phyloP scores from a whole-genome alignment of 1,140 invertebrate species.

The Lepidostoma basale region DNA sequence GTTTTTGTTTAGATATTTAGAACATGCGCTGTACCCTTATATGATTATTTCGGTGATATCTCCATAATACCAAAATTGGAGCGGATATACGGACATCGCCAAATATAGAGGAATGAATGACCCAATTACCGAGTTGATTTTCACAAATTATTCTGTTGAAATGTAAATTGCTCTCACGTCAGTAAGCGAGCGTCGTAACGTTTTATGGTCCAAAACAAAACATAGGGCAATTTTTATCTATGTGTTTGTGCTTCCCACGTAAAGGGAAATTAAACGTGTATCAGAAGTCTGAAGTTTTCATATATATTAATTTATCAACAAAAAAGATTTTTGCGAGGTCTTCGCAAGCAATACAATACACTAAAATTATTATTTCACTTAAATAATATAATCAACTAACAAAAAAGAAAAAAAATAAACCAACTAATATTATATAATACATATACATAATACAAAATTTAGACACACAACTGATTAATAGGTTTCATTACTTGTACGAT shows the following conservation, averaged over 20 bases:
- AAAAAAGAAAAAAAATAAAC: no score
- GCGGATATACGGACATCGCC: neutral
- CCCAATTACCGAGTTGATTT: slow-evolving; percentile 23
- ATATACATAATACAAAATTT: no score
- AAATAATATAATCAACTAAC: neutral
- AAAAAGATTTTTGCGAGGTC: neutral
- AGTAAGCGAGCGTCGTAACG: neutral
- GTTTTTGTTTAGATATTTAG: no score
- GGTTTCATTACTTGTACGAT: no score
- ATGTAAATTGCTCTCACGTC: slow-evolving; percentile 20
- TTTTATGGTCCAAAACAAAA: neutral
- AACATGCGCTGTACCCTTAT: neutral
- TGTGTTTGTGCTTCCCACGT: neutral
- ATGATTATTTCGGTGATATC: neutral
- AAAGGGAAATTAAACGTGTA: neutral
- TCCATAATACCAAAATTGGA: slow-evolving; percentile 3
- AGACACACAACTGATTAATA: no score
- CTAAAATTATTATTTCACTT: neutral
- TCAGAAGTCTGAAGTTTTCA: neutral
- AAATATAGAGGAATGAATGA: slow-evolving; percentile 18
- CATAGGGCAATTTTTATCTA: neutral
- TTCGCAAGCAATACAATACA: neutral
- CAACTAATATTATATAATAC: no score
- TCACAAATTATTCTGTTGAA: slow-evolving; percentile 14
- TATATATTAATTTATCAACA: neutral